Evolutionary conservation across 2,888 invertebrate species (phyloP), one percentile per base, ranked within the genome.

Genomic region (Heliconius cydno): DNA sequence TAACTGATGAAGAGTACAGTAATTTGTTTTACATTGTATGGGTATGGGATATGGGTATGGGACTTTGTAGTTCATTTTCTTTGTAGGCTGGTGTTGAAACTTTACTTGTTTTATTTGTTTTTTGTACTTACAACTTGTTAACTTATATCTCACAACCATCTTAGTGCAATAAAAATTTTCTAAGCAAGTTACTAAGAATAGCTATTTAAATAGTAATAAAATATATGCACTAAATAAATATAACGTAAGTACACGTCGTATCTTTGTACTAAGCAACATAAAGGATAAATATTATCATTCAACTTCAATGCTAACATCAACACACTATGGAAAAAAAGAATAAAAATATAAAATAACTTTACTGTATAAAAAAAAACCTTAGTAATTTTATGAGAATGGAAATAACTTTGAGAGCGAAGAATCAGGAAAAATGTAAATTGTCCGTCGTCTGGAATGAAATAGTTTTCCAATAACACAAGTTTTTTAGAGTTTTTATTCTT

Each of bases 391-490:
- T 75, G 28, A 75, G 41, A 65, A 74, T 65, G 74, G 41, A 74
- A 63, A 75, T 75, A 75, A 75, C 65, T 75, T 75, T 66, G 63
- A 75, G 19, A 66, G 77, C 41, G 70, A 79, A 71, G 57, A 67
- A 75, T 57, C 65, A 75, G 46, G 30, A 34, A 80, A 79, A 41
- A 79, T 77, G 76, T 75, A 76, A 79, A 80, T 80, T 81, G 82
- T 79, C 78, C 76, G 80, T 66, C 70, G 76, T 76, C 73, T 72
- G 74, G 80, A 84, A 82, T 81, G 81, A 82, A 84, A 85, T 85
- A 85, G 84, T 85, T 85, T 83, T 84, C 82, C 84, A 85, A 84
- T 84, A 84, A 79, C 82, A 83, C 79, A 79, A 83, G 83, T 83
- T 85, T 84, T 52, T 82, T 75, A 75, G 73, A 80, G 77, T 70